Evolutionary conservation across 1,140 invertebrate genomes (phyloP), one percentile per base, ranked within the genome.

Genomic region (Diorhabda sublineata): DNA sequence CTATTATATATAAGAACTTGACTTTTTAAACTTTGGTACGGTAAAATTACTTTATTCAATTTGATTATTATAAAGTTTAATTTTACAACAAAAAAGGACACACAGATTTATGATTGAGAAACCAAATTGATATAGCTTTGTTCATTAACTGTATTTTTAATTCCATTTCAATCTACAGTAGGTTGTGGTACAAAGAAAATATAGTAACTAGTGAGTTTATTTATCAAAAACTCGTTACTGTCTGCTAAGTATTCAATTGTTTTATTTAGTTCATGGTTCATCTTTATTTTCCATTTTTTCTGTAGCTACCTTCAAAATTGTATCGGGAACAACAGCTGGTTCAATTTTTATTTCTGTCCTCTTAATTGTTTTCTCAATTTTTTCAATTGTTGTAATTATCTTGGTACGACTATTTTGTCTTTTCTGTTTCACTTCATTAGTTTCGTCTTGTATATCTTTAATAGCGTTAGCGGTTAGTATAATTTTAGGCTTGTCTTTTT

Each of bases 371-470:
- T 60, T 64, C 8, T 47, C 4, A 52, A n/a, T 2, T 52, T 52
- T n/a, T 52, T 52, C 47, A 6, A 52, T n/a, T n/a, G 4, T 52
- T 4, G 47, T 52, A 4, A 52, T 52, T 52, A 52, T 52, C 4
- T 52, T 52, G n/a, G 47, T 52, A 52, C 2, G 47, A 0, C 47
- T 52, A 3, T 4, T 61, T 52, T 52, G 6, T 52, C 47, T 52
- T 52, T 52, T 52, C n/a, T 2, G 47, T n/a, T 52, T 52, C n/a
- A 64, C 64, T 0, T 67, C 62, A 0, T 59, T 65, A 5, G 59
- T 26, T n/a, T 67, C 69, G 41, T 70, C 69, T 43, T 69, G 61
- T 63, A 67, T 72, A 42, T 69, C 58, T 59, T 57, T 52, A 43
- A 63, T 60, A 7, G 57, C 43, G 60, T 43, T 60, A 3, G 42